Percentiles rank a stretch among this genome's conserved stretches.
Evolutionary conservation across 2,113 vertebrate genomes (phyloP).

Genomic region (Thermophis baileyi): DNA sequence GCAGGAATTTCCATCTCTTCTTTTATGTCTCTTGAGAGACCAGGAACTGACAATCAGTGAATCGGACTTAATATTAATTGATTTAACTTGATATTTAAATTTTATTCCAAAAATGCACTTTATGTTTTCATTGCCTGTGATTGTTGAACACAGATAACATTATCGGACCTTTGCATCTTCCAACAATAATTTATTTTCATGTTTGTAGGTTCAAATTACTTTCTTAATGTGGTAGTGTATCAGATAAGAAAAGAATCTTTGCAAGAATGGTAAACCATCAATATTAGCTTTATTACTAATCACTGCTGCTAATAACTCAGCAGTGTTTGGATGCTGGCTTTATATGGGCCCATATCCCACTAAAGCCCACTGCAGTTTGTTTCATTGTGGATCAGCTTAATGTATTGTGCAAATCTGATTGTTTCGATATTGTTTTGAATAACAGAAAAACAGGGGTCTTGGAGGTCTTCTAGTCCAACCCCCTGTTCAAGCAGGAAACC

Average conservation of each 20-base stretch:
- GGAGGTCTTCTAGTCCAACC: too few relatives aligned
- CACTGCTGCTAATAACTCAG: not conserved
- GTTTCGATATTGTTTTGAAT: not conserved
- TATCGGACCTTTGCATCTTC: not conserved
- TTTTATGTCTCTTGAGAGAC: not conserved
- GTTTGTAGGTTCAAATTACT: accelerated
- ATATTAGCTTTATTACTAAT: accelerated
- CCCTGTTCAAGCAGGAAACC: too few relatives aligned
- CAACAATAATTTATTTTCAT: not conserved
- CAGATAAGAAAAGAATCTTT: not conserved
- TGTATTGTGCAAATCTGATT: not conserved
- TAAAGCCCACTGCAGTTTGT: not conserved
- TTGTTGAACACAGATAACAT: not conserved
- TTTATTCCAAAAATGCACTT: not conserved
- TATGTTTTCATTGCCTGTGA: not conserved
- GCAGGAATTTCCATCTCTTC: not conserved
- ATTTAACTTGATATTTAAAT: not conserved
- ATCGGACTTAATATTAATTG: not conserved
- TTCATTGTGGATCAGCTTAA: not conserved
- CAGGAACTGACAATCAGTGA: not conserved
- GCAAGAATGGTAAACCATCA: not conserved
- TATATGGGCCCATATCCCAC: not conserved
- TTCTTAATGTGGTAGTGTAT: not conserved
- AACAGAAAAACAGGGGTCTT: not conserved
- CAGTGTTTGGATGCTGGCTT: not conserved